Conservation (phyloP, 1,140 invertebrate species). For the Panonychus citri region DNA sequence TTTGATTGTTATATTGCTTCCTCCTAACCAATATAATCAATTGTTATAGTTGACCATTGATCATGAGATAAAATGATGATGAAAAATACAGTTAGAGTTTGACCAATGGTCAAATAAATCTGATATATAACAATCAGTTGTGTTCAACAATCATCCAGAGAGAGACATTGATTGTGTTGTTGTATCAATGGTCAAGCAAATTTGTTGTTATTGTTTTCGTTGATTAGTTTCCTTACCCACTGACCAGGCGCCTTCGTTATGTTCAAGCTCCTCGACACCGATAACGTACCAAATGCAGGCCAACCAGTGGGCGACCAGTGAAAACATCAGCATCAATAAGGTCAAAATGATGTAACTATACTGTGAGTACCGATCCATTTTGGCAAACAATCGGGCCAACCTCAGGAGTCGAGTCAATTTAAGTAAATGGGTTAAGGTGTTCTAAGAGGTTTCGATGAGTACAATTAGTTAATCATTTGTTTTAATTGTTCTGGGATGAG, state of each 20-base stretch:
- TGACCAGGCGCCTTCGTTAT: conserved; percentile 43
- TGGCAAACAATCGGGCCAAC: conserved; percentile 73
- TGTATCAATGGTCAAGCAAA: neutral
- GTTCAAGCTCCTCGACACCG: conserved; percentile 57
- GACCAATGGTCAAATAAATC: no score
- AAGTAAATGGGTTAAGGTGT: conserved; percentile 63
- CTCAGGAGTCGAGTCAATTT: conserved; percentile 80
- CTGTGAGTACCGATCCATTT: conserved; percentile 90
- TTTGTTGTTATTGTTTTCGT: neutral
- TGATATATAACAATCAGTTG: no score
- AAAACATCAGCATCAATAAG: conserved; percentile 82
- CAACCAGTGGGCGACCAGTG: conserved; percentile 89
- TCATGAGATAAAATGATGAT: no score
- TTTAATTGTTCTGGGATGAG: no score
- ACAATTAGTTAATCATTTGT: no score
- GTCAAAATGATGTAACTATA: conserved; percentile 90
- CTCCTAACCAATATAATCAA: no score
- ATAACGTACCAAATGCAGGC: conserved; percentile 99
- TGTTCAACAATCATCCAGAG: no score
- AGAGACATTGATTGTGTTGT: no score
- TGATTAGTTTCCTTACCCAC: conserved; percentile 34
- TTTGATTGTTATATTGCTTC: no score
- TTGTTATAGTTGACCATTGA: no score
- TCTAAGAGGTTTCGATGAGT: no score
- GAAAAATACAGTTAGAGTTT: no score